Base-by-base conservation (phyloP, 2,888 invertebrate genomes). In the Chydorus sphaericus region DNA sequence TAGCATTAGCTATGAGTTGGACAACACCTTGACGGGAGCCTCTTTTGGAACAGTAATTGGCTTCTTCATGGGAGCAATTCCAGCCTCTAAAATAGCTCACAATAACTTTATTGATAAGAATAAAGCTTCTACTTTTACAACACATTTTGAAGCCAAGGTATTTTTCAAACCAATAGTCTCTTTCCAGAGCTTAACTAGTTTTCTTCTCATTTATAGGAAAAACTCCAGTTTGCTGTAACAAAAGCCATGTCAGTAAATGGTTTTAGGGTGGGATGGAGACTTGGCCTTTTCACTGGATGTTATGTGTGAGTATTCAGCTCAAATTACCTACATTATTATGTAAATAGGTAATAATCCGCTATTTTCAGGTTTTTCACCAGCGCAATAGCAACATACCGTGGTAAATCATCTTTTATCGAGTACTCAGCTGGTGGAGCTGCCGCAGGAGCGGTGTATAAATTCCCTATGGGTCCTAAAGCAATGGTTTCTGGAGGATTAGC, bases 191-290 rank as follows among this genome's bases (percentile, higher is more conserved):
- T 54, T 51, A 33, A 16, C 53, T 29, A 20, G 54, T 55, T 52
- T 49, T 23, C 49, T 49, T 53, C 57, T 37, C 57, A 33, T 60
- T 59, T 61, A 44, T 56, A 85, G 80, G 79, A 77, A 73, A 76
- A 76, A 63, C 67, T 87, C 16, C 84, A 85, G 70, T 80, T 84
- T 66, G 71, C 74, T 66, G 80, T 86, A 1, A 80, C 79, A 0
- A 50, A 80, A 18, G 77, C 76, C 60, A 83, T 87, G 70, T 78
- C 77, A 1, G 82, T 75, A 70, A 86, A 85, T n/a, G 85, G 80
- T 1, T 75, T 74, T 16, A 75, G 72, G 62, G 82, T 82, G 78
- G 81, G 80, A 4, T 80, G 80, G 80, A 75, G 82, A 63, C 65
- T 86, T 28, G 75, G 76, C 6, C 65, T 79, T 0, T 88, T 88